phyloP scores from a whole-genome alignment of 2,113 vertebrate species.

The Forbesichthys papilliferus region DNA sequence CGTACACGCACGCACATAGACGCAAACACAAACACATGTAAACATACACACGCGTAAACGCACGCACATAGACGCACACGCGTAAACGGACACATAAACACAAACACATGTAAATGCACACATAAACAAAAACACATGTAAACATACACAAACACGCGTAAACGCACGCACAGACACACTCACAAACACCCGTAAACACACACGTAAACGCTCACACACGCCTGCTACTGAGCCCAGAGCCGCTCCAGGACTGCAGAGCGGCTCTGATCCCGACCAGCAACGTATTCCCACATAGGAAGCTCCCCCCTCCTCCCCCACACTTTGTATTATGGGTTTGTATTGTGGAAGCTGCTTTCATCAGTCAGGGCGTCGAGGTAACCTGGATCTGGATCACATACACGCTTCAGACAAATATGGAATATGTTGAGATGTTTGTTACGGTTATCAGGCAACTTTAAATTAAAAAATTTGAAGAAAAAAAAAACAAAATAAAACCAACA shows the following conservation, averaged over 20 bases:
- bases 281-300: conserved; percentile 50
- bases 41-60: too few relatives aligned
- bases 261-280: conserved; percentile 43
- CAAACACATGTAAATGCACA: conserved; percentile 19
- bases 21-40: too few relatives aligned
- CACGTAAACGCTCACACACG: conserved; percentile 26
- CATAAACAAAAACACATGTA: conserved; percentile 32
- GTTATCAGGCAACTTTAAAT: conserved; percentile 73
- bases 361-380: conserved; percentile 66
- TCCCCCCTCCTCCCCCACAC: conserved; percentile 48
- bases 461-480: conserved; percentile 47
- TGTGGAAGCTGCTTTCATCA: conserved; percentile 71
- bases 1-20: too few relatives aligned
- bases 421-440: conserved; percentile 70
- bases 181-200: conserved; percentile 33
- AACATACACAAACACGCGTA: neutral
- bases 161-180: conserved; percentile 1
- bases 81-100: too few relatives aligned
- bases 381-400: conserved; percentile 71
- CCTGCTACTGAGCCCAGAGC: conserved; percentile 71
- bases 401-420: conserved; percentile 71
- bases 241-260: conserved; percentile 47
- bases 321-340: conserved; percentile 63
- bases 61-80: too few relatives aligned
- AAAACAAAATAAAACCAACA: conserved; percentile 73